Percentiles rank a stretch among this genome's conserved stretches.
Evolutionary conservation across 2,797 vertebrate species (phyloP).

Genomic region (Chrosomus eos): DNA sequence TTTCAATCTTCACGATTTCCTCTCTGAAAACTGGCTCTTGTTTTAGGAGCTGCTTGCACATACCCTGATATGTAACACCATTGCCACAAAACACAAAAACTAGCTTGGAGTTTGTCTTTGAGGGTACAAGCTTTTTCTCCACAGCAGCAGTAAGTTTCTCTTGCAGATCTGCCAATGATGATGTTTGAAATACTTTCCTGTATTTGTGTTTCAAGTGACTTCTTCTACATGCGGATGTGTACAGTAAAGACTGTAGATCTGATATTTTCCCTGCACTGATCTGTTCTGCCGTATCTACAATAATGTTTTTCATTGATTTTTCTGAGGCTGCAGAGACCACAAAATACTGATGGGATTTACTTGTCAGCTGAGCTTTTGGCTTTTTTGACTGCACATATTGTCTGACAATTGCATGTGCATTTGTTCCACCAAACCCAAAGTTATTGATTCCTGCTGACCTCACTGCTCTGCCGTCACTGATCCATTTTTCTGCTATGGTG

Average conservation of each 20-base stretch:
- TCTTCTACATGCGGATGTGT: constrained; percentile 87
- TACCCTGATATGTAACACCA: constrained; percentile 77
- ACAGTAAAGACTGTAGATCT: constrained; percentile 78
- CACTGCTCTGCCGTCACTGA: constrained; percentile 57
- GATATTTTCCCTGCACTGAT: constrained; percentile 65
- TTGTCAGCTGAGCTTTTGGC: constrained; percentile 42
- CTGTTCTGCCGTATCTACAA: constrained; percentile 73
- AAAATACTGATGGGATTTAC: constrained; percentile 74
- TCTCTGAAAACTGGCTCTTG: constrained; percentile 81
- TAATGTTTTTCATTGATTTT: constrained; percentile 77
- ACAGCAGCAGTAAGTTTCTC: constrained; percentile 68
- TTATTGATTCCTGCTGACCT: constrained; percentile 85
- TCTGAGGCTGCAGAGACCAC: constrained; percentile 81
- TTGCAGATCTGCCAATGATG: constrained; percentile 76
- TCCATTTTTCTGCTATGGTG: constrained; percentile 77
- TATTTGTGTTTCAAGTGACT: constrained; percentile 82
- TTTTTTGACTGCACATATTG: constrained; percentile 70
- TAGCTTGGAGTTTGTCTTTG: constrained; percentile 70
- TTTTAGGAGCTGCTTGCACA: constrained; percentile 80
- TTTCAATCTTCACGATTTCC: constrained; percentile 78
- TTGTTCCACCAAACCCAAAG: constrained; percentile 91
- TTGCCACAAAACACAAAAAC: constrained; percentile 89
- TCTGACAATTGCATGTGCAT: constrained; percentile 83
- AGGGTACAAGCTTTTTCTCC: constrained; percentile 49
- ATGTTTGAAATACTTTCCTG: constrained; percentile 78